Percentiles rank a stretch among this genome's conserved stretches.
phyloP scores from a whole-genome alignment of 2,113 vertebrate genomes.

The Speoplatyrhinus poulsoni region DNA sequence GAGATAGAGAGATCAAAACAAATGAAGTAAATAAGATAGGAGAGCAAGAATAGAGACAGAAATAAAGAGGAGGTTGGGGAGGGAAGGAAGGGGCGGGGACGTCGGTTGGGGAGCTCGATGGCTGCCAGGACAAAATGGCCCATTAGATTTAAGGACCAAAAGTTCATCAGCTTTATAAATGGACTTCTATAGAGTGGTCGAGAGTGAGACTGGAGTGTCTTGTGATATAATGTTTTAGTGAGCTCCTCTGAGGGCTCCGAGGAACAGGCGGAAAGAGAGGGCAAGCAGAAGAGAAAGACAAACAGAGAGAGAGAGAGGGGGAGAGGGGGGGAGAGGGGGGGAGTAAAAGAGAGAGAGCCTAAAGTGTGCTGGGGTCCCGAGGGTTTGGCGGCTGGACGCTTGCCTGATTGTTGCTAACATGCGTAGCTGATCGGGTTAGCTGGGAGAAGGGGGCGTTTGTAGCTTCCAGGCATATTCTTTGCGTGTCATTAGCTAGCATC shows the following conservation, averaged over 20 bases:
- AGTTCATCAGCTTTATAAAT: slow-evolving; percentile 79
- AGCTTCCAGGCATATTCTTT: slow-evolving; percentile 68
- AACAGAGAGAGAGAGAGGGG: slow-evolving; percentile 6
- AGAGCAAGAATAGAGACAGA: slow-evolving; percentile 27
- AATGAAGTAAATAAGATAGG: slow-evolving; percentile 29
- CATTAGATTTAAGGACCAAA: slow-evolving; percentile 76
- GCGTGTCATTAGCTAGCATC: slow-evolving; percentile 64
- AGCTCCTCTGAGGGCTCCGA: slow-evolving; percentile 66
- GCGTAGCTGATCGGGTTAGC: slow-evolving; percentile 75
- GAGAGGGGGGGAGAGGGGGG: slow-evolving; percentile 31
- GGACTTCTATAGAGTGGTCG: slow-evolving; percentile 75
- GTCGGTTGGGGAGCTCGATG: slow-evolving; percentile 4
- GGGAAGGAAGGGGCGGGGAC: slow-evolving; percentile 21
- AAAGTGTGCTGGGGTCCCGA: slow-evolving; percentile 64
- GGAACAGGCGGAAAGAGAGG: slow-evolving; percentile 54
- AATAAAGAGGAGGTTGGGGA: slow-evolving; percentile 11
- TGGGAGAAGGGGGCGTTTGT: slow-evolving; percentile 64
- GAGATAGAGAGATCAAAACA: slow-evolving; percentile 23
- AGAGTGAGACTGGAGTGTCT: slow-evolving; percentile 72
- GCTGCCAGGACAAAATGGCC: slow-evolving; percentile 69
- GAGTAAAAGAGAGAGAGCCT: background rate
- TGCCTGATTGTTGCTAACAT: slow-evolving; percentile 77
- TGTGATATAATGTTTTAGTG: slow-evolving; percentile 75
- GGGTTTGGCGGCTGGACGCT: slow-evolving; percentile 69
- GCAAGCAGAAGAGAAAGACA: slow-evolving; percentile 12